These are phyloP conservation scores for Prietella phreatophila DNA, from an alignment of 2,113 vertebrate species.

Conservation along the genomic window DNA sequence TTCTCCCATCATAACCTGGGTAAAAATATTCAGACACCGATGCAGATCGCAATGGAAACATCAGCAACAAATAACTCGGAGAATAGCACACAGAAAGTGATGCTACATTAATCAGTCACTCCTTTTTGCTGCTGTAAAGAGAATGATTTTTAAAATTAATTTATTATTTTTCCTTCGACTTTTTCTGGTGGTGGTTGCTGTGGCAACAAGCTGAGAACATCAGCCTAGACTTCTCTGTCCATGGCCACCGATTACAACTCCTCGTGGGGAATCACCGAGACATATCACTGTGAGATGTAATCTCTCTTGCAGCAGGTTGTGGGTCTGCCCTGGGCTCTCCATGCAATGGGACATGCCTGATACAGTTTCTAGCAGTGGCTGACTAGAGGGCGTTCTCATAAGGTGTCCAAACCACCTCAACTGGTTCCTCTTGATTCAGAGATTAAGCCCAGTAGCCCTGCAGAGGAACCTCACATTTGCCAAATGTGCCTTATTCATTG, in stretches of 20 bases:
- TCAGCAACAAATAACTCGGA: neutral
- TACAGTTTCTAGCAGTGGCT: neutral
- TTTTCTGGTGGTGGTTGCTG: neutral
- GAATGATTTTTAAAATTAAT: neutral
- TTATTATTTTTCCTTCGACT: neutral
- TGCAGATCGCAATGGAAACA: neutral
- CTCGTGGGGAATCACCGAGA: neutral
- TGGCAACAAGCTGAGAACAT: neutral
- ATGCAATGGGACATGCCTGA: neutral
- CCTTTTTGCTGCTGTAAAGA: neutral
- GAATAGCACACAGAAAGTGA: neutral
- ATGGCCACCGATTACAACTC: neutral
- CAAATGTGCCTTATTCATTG: neutral
- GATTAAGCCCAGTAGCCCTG: neutral
- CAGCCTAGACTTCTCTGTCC: neutral
- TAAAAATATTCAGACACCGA: neutral
- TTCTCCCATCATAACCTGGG: neutral
- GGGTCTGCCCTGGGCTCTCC: neutral
- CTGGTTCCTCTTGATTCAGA: neutral
- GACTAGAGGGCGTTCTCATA: neutral
- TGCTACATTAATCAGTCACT: conserved; percentile 3
- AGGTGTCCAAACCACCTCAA: neutral
- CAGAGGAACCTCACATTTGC: neutral
- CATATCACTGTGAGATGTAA: neutral
- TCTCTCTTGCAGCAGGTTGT: neutral